Evolutionary conservation across 92 coral and sea anemone genomes (phyloP).

Genomic region (Pocillopora grandis): DNA sequence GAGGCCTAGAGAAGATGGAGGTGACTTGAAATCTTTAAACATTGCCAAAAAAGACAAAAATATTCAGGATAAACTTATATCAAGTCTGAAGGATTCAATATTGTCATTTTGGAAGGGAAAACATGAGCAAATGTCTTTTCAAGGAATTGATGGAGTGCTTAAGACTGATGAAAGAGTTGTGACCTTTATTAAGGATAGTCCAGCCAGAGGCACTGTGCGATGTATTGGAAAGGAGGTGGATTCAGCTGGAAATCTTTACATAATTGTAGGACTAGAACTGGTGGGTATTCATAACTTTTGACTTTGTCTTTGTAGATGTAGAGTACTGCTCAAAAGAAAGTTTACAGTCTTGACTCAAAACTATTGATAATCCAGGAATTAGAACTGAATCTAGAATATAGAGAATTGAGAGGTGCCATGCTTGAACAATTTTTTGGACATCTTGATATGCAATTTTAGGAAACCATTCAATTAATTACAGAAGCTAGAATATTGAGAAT

Average conservation of each 20-base stretch:
- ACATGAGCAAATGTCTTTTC: conserved; percentile 7
- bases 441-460: too few species aligned
- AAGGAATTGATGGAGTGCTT: not conserved
- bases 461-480: too few species aligned
- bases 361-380: too few species aligned
- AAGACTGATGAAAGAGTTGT: conserved; percentile 68
- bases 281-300: conserved; percentile 30
- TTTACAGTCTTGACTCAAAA: too few species aligned
- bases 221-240: conserved; percentile 43
- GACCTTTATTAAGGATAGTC: conserved; percentile 37
- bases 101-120: conserved; percentile 3
- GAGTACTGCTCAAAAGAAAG: too few species aligned
- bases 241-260: conserved; percentile 14
- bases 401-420: too few species aligned
- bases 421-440: too few species aligned
- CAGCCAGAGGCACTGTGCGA: conserved; percentile 61
- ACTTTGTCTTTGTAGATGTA: too few species aligned
- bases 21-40: conserved; percentile 29
- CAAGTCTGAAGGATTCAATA: conserved; percentile 19
- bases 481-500: too few species aligned
- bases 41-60: conserved; percentile 26
- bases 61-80: not conserved
- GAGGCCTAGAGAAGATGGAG: too few species aligned
- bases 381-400: too few species aligned
- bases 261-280: conserved; percentile 20